Evolutionary conservation across 2,797 vertebrate species (phyloP).

Genomic region (Myiothlypis chrysogaster): DNA sequence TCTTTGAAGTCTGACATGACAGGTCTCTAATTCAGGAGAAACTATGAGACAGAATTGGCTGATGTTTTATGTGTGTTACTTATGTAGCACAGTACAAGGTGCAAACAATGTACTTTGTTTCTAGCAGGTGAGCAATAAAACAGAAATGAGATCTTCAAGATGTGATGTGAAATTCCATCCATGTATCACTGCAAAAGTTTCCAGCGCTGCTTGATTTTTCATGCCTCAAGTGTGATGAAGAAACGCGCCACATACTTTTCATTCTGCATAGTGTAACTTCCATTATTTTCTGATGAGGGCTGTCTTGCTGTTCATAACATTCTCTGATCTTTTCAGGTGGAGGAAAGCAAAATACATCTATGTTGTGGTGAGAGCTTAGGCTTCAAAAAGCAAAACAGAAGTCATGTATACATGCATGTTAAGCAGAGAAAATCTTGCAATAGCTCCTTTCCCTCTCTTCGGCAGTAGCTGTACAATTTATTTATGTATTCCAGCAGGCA

Average conservation of each 20-base stretch:
- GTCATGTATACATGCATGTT: not conserved
- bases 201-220: not conserved
- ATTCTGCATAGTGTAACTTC: rapidly evolving
- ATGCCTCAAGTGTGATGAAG: not conserved
- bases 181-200: not conserved
- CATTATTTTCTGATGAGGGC: not conserved
- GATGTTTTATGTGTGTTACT: not conserved
- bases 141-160: not conserved
- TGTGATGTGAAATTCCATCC: not conserved
- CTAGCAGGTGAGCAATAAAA: not conserved
- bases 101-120: not conserved
- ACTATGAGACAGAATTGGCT: not conserved
- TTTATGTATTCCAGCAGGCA: not conserved
- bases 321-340: not conserved
- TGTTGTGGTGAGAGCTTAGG: not conserved
- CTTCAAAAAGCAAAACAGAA: conserved; percentile 1
- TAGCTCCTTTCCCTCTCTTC: not conserved
- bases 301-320: not conserved
- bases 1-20: not conserved
- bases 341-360: not conserved
- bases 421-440: not conserved
- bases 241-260: not conserved
- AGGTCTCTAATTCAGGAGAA: not conserved
- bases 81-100: not conserved
- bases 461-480: not conserved